Base-by-base conservation (phyloP, 2,797 vertebrate genomes). In the Ceryle rudis region DNA sequence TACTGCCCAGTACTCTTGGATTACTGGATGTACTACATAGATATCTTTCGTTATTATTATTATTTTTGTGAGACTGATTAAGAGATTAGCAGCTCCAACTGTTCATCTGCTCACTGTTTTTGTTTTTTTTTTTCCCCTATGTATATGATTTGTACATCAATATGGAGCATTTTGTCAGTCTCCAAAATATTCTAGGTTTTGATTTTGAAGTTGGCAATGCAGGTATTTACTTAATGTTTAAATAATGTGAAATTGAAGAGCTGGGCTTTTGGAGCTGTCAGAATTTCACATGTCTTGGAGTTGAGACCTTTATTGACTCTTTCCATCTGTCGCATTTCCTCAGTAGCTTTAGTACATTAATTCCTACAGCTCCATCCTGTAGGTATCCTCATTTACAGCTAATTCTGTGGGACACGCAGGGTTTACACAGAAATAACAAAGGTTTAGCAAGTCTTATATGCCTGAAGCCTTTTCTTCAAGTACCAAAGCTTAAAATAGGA, bases 401-500 rank as follows among this genome's bases (percentile, higher is more conserved):
- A 62, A 90, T 86, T 96, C 49, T 66, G 35, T 46, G 62, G 44
- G 66, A 79, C 42, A 9, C 35, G 31, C 39, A 78, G 31, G 37
- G 5, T 86, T 93, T 91, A 88, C 26, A 52, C 51, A 86, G 65
- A 84, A 72, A 90, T 64, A 83, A 75, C 31, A n/a, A 67, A 88
- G 66, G 33, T 86, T 78, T 91, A 81, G 35, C 51, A 55, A 78
- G 25, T 65, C 73, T 86, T 69, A 61, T 69, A 42, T 62, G 35
- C 51, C 44, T 62, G 46, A 71, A 49, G 60, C n/a, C 13, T 72
- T 71, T 81, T 74, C 35, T 86, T 91, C 42, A 86, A 95, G 51
- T 42, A 65, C 19, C 81, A 49, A 39, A 86, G 23, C 37, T 64
- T 78, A 16, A 67, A 64, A 12, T 49, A 26, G 20, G 61, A 74